phyloP scores from a whole-genome alignment of 2,797 vertebrate genomes.

The Echeneis naucrates region DNA sequence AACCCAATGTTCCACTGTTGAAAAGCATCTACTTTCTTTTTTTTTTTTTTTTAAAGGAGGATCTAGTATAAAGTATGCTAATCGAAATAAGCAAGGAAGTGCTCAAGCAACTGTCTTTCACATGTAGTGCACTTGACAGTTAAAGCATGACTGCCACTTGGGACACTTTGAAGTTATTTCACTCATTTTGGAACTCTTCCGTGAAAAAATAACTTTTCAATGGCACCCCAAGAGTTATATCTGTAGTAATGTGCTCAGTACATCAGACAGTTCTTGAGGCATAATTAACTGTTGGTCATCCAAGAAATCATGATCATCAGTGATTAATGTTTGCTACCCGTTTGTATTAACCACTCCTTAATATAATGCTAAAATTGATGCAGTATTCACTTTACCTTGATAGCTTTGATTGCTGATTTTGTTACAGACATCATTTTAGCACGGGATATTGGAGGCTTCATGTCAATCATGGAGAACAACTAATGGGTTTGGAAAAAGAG shows the following conservation, averaged over 20 bases:
- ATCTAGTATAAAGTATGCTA: too few species aligned
- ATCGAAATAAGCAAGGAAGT: too few species aligned
- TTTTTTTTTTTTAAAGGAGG: too few species aligned
- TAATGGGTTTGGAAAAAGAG: constrained; percentile 56
- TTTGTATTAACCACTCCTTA: not conserved
- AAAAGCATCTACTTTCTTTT: too few species aligned
- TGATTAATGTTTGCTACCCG: too few species aligned
- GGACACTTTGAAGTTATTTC: not conserved
- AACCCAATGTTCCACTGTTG: too few species aligned
- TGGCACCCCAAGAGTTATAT: not conserved
- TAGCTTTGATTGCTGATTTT: constrained; percentile 98
- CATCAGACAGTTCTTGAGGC: too few species aligned
- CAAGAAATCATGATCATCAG: too few species aligned
- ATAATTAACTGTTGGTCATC: not conserved
- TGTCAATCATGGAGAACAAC: constrained; percentile 97
- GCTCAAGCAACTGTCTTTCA: not conserved
- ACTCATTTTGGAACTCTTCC: too few species aligned
- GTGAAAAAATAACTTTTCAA: too few species aligned
- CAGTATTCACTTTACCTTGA: constrained; percentile 88
- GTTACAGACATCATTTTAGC: constrained; percentile 99
- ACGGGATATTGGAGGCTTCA: constrained; percentile 98
- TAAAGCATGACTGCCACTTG: not conserved
- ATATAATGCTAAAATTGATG: not conserved
- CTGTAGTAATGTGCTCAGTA: not conserved
- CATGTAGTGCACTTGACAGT: not conserved